Evolutionary conservation across 1,140 invertebrate genomes (phyloP).

Genomic region (Paralvinella palmiformis): DNA sequence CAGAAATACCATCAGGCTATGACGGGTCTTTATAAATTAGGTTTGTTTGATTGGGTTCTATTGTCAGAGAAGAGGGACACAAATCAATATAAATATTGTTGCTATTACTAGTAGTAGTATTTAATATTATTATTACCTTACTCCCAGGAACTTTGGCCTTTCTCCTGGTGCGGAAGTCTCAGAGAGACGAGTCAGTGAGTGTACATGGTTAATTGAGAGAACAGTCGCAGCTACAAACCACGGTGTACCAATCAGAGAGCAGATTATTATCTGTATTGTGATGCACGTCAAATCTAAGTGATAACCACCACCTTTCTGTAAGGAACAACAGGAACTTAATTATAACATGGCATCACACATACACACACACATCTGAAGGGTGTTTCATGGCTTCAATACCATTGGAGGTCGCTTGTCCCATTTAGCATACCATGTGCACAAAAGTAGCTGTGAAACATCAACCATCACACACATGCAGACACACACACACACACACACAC

Average conservation of each 20-base stretch:
- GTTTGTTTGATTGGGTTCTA: too few relatives aligned
- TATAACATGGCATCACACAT: neutral
- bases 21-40: too few relatives aligned
- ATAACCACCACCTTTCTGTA: slow-evolving; percentile 92
- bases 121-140: too few relatives aligned
- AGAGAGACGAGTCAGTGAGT: slow-evolving; percentile 91
- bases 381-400: neutral
- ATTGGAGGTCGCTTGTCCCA: neutral
- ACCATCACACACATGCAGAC: too few relatives aligned
- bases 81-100: too few relatives aligned
- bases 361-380: neutral
- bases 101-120: neutral
- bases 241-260: slow-evolving; percentile 87
- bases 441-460: neutral
- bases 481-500: too few relatives aligned
- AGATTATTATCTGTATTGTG: slow-evolving; percentile 80
- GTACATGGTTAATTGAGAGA: slow-evolving; percentile 96
- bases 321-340: slow-evolving; percentile 2
- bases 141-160: slow-evolving; percentile 93
- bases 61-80: too few relatives aligned
- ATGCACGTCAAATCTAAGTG: slow-evolving; percentile 93
- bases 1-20: too few relatives aligned
- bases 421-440: neutral
- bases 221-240: slow-evolving; percentile 98
- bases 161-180: slow-evolving; percentile 96